These are phyloP conservation scores for Acipenser oxyrinchus DNA, from an alignment of 2,797 vertebrate genomes.

Conservation along the genomic window DNA sequence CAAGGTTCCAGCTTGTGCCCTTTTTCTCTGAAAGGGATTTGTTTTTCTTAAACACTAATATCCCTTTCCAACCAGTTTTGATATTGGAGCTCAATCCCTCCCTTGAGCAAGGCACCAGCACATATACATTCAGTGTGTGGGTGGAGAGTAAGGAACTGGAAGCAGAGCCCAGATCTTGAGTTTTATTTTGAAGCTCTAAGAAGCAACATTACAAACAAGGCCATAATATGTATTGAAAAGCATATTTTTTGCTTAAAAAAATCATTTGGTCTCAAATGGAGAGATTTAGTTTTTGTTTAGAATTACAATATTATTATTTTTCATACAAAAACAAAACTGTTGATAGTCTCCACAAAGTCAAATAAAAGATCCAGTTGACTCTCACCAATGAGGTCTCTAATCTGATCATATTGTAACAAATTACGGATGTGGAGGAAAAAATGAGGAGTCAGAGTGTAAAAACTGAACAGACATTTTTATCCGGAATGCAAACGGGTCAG, in stretches of 20 bases:
- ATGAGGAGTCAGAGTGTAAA: no score
- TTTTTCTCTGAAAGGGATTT: background rate
- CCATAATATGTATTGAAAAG: background rate
- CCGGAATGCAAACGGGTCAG: no score
- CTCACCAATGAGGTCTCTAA: no score
- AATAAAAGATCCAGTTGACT: no score
- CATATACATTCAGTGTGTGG: slow-evolving; percentile 3
- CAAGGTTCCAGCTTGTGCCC: background rate
- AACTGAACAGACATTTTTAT: no score
- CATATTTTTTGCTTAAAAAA: background rate
- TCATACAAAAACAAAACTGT: no score
- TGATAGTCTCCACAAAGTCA: no score
- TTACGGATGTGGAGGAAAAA: no score
- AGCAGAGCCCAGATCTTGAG: background rate
- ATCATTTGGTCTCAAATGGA: background rate
- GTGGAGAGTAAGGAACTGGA: background rate
- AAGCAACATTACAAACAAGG: background rate
- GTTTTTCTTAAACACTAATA: background rate
- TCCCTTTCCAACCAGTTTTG: background rate
- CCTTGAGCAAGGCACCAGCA: background rate
- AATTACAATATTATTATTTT: no score
- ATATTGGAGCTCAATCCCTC: background rate
- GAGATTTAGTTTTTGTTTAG: no score
- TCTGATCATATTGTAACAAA: no score
- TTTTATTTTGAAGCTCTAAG: slow-evolving; percentile 1